Evolutionary conservation across 2,797 vertebrate species (phyloP).

Genomic region (Anniella stebbinsi): DNA sequence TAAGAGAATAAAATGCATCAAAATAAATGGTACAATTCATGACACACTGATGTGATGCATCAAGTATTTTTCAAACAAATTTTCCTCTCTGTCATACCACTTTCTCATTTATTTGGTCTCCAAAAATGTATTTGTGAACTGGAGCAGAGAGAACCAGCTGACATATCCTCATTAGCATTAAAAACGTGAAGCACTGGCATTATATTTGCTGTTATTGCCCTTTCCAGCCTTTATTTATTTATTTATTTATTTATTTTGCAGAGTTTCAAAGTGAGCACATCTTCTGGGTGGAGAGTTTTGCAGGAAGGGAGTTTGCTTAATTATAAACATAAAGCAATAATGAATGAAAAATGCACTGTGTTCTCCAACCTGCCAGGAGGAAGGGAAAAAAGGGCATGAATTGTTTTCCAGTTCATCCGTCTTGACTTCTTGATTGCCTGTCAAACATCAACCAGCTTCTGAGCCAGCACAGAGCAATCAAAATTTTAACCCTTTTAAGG

Average conservation of each 20-base stretch:
- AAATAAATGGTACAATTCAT: not conserved
- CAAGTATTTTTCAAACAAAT: not conserved
- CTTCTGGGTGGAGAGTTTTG: not conserved
- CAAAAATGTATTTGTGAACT: slow-evolving; percentile 8
- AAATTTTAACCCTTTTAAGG: slow-evolving; percentile 47
- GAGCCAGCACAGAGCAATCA: not conserved
- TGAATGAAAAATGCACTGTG: not conserved
- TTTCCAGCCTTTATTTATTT: rapidly evolving
- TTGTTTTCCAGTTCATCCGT: not conserved
- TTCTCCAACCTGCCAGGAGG: slow-evolving; percentile 5
- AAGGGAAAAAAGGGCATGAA: not conserved
- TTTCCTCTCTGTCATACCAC: slow-evolving; percentile 18
- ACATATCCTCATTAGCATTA: not conserved
- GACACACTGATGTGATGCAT: slow-evolving; percentile 12
- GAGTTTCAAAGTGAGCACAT: not conserved
- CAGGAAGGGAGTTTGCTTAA: not conserved
- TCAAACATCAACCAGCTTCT: slow-evolving; percentile 26
- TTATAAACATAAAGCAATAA: slow-evolving; percentile 8
- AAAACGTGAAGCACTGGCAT: not conserved
- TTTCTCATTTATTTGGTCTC: slow-evolving; percentile 14
- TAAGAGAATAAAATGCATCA: not conserved
- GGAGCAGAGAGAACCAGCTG: not conserved
- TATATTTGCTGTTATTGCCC: not conserved
- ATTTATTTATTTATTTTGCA: too few relatives aligned
- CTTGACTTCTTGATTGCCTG: slow-evolving; percentile 31